Evolutionary conservation across 2,797 vertebrate genomes (phyloP), one percentile per base, ranked within the genome.

Genomic region (Coregonus suidteri): DNA sequence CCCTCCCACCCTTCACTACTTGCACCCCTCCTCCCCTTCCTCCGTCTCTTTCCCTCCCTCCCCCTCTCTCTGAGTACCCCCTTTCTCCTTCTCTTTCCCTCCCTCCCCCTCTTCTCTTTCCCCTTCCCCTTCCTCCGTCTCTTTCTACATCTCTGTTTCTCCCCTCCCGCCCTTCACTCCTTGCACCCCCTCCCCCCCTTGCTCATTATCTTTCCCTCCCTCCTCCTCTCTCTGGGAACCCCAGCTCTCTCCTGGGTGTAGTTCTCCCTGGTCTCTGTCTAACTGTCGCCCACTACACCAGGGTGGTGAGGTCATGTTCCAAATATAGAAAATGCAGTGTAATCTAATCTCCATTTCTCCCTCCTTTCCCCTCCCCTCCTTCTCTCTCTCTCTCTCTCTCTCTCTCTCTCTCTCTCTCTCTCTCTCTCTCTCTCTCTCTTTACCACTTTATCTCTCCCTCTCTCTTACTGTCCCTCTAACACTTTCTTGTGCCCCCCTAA

Each of bases 291-390:
- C 73, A 30, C 35, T 72, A 79, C 66, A 76, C 69, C 68, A 52
- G 59, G 71, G 7, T 25, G 11, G 77, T 85, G 80, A 84, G 80
- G 69, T 86, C 79, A 87, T 76, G 11, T 20, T 51, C 75, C 66
- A 75, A 77, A 77, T 79, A 79, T 77, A 86, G 76, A 85, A 86
- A 85, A 69, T 64, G 77, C 83, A 77, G 79, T 75, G 77, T 84
- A 85, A 88, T 84, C 76, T 78, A 76, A 88, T 81, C 66, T 15
- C 67, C 14, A 67, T 69, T n/a, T 70, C 1, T 16, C 6, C 15
- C n/a, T 69, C 35, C 2, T 25, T 31, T 66, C 13, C 11, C 64
- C 34, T 75, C 37, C 47, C 56, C 34, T 41, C 70, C 5, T n/a
- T 37, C 62, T 5, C 20, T 41, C 56, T 74, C 35, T 74, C 13